Evolutionary conservation across 1,140 invertebrate genomes (phyloP).

Genomic region (Zaprionus gabonicus): DNA sequence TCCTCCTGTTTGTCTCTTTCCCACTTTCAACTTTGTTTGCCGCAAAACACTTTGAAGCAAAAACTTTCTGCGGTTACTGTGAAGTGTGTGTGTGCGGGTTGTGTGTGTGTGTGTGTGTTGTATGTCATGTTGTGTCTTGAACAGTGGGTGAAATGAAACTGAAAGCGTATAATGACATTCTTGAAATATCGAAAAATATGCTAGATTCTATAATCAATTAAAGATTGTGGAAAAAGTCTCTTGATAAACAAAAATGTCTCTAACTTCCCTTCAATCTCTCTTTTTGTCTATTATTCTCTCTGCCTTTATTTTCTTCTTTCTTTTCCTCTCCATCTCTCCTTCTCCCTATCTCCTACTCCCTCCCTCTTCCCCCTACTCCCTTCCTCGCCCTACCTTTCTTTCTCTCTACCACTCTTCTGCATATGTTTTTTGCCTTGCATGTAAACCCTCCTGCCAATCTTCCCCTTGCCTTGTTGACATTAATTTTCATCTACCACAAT

Average conservation of each 20-base stretch:
- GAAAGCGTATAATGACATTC: background rate
- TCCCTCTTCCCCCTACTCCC: no score
- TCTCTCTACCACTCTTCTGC: background rate
- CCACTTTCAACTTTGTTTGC: slow-evolving; percentile 7
- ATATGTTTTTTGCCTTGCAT: background rate
- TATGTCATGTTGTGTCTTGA: background rate
- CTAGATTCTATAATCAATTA: background rate
- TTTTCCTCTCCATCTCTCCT: no score
- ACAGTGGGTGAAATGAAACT: slow-evolving; percentile 52
- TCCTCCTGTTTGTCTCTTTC: background rate
- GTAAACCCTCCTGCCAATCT: background rate
- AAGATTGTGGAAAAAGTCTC: background rate
- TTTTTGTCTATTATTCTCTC: no score
- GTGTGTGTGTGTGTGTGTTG: background rate
- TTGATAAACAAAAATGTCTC: background rate
- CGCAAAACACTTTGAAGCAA: slow-evolving; percentile 71
- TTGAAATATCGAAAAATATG: background rate
- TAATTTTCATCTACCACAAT: background rate
- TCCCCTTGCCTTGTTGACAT: background rate
- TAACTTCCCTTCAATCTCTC: no score
- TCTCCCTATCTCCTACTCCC: background rate
- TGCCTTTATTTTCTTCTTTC: no score
- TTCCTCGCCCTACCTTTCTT: background rate
- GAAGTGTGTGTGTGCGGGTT: slow-evolving; percentile 1
- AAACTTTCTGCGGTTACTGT: slow-evolving; percentile 56